These are phyloP conservation scores for Tribolium freemani DNA, from an alignment of 2,888 invertebrate species.

Conservation along the genomic window DNA sequence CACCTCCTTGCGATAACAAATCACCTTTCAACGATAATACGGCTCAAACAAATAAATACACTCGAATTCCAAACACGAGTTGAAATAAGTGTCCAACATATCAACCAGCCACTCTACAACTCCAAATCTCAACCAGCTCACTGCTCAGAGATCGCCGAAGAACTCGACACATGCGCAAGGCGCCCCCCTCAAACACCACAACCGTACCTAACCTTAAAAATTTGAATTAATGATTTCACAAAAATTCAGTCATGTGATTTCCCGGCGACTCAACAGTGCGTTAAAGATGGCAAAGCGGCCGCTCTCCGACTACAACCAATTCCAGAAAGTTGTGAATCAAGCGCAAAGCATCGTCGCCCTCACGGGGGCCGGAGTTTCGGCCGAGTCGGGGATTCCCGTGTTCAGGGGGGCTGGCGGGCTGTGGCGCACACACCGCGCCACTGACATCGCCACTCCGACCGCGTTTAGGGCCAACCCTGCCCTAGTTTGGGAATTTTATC, in stretches of 20 bases:
- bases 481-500: constrained; percentile 93
- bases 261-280: not conserved
- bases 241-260: constrained; percentile 1
- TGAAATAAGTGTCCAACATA: constrained; percentile 27
- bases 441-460: constrained; percentile 77
- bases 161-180: constrained; percentile 10
- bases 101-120: constrained; percentile 32
- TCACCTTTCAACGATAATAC: constrained; percentile 25
- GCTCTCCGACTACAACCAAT: constrained; percentile 58
- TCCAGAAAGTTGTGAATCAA: constrained; percentile 74
- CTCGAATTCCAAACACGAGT: constrained; percentile 40
- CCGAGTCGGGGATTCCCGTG: constrained; percentile 93
- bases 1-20: constrained; percentile 26
- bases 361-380: constrained; percentile 96
- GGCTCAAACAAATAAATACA: constrained; percentile 30
- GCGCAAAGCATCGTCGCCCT: constrained; percentile 78
- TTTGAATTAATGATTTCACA: constrained; percentile 18
- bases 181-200: constrained; percentile 7
- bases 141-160: not conserved
- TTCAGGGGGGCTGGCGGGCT: constrained; percentile 86
- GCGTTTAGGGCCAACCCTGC: constrained; percentile 82
- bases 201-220: constrained; percentile 10
- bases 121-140: constrained; percentile 21
- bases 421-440: constrained; percentile 84
- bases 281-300: constrained; percentile 51